Conservation (phyloP, 2,797 vertebrate genomes). For the Sebastes trivittatus region DNA sequence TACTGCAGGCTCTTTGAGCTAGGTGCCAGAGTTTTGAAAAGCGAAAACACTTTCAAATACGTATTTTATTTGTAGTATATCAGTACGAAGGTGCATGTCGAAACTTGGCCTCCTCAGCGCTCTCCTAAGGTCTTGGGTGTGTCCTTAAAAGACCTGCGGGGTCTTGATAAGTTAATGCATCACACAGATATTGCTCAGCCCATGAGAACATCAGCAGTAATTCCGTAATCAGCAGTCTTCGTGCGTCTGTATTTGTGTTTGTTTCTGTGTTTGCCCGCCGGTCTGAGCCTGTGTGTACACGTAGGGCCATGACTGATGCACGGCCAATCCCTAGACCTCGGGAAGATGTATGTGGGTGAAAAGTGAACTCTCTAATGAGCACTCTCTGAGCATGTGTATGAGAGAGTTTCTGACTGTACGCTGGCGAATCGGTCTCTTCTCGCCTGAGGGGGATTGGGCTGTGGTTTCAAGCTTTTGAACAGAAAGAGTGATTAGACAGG, state of each 20-base stretch:
- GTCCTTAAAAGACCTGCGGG: background rate
- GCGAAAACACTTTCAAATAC: constrained; percentile 32
- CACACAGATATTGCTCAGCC: background rate
- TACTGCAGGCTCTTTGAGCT: constrained; percentile 44
- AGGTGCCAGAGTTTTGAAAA: constrained; percentile 32
- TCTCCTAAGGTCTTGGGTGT: constrained; percentile 1
- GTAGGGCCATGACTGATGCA: constrained; percentile 54
- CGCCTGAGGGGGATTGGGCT: constrained; percentile 61
- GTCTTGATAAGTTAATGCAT: constrained; percentile 20
- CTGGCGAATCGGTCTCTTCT: constrained; percentile 37
- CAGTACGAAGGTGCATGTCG: background rate
- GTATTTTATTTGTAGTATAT: constrained; percentile 17
- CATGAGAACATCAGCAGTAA: constrained; percentile 40
- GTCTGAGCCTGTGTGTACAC: constrained; percentile 62
- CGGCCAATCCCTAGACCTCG: constrained; percentile 51
- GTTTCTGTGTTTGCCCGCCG: constrained; percentile 37
- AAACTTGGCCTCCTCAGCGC: constrained; percentile 6
- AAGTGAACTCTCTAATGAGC: constrained; percentile 60
- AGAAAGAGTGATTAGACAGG: constrained; percentile 61
- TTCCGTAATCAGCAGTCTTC: constrained; percentile 39
- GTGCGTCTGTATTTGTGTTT: constrained; percentile 45
- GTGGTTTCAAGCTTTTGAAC: constrained; percentile 69
- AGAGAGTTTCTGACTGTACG: constrained; percentile 48
- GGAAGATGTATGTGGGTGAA: constrained; percentile 57
- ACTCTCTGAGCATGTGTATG: constrained; percentile 34